These are phyloP conservation scores for Cephus pygmeus DNA, from an alignment of 2,888 invertebrate genomes.

Conservation along the genomic window DNA sequence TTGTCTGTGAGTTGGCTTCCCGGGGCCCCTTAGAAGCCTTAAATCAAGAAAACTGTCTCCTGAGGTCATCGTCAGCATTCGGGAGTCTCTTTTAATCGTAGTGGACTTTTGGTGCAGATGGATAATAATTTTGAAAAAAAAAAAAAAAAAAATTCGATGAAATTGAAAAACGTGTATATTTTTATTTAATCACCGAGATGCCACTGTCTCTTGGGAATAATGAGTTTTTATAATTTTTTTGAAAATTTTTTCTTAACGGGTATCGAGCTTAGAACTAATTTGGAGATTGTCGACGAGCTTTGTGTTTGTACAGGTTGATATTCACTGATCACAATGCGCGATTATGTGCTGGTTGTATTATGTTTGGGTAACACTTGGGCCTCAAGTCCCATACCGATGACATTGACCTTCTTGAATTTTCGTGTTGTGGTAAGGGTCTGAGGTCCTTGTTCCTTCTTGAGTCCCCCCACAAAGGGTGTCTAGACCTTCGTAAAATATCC, in stretches of 20 bases:
- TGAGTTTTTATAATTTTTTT: too few relatives aligned
- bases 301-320: not conserved
- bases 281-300: not conserved
- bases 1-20: not conserved
- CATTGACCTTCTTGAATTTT: constrained; percentile 47
- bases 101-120: not conserved
- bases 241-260: not conserved
- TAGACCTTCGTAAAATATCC: not conserved
- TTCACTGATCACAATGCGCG: not conserved
- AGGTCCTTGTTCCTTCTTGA: not conserved
- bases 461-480: constrained; percentile 2
- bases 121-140: not conserved
- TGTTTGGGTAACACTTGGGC: not conserved
- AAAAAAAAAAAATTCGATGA: not conserved
- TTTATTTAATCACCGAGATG: not conserved
- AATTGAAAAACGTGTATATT: not conserved
- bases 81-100: not conserved
- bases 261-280: not conserved
- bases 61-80: not conserved
- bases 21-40: not conserved
- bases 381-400: constrained; percentile 16
- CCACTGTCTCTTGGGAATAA: not conserved
- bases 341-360: not conserved
- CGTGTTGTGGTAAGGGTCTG: constrained; percentile 17
- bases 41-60: not conserved